Evolutionary conservation across 2,113 vertebrate genomes (phyloP).

Genomic region (Oncorhynchus kisutch): DNA sequence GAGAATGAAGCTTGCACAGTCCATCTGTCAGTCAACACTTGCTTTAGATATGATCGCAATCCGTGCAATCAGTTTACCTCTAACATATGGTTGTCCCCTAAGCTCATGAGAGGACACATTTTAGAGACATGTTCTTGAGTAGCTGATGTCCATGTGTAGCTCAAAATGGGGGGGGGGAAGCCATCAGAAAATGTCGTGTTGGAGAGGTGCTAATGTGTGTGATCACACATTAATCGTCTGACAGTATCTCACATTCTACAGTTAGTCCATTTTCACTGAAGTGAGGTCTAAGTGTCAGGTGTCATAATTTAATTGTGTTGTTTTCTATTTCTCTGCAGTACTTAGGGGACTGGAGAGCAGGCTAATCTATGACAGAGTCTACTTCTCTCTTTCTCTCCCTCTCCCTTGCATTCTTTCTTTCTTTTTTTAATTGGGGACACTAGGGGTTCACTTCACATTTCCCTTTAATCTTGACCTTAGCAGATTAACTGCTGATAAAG

Average conservation of each 20-base stretch:
- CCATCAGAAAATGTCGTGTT: slow-evolving; percentile 53
- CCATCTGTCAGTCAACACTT: too few relatives aligned
- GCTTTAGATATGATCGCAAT: too few relatives aligned
- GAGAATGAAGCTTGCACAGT: too few relatives aligned
- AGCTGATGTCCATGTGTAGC: slow-evolving; percentile 43
- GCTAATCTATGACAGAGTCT: slow-evolving; percentile 58
- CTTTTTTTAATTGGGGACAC: slow-evolving; percentile 73
- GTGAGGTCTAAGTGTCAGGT: slow-evolving; percentile 79
- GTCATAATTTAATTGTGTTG: slow-evolving; percentile 83
- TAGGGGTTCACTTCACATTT: slow-evolving; percentile 76
- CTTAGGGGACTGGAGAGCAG: slow-evolving; percentile 62
- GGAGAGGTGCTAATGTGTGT: slow-evolving; percentile 70
- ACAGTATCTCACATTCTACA: slow-evolving; percentile 72
- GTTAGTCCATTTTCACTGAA: slow-evolving; percentile 75
- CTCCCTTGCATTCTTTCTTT: slow-evolving; percentile 28
- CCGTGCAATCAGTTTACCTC: too few relatives aligned
- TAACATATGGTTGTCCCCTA: not conserved
- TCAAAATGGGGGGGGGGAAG: slow-evolving; percentile 21
- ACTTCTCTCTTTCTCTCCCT: slow-evolving; percentile 39
- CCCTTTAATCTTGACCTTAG: slow-evolving; percentile 80
- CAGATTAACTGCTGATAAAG: slow-evolving; percentile 77
- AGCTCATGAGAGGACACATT: slow-evolving; percentile 44
- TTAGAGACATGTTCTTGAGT: slow-evolving; percentile 26
- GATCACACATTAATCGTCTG: slow-evolving; percentile 74
- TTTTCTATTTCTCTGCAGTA: slow-evolving; percentile 74